phyloP scores from a whole-genome alignment of 2,888 invertebrate genomes.

The Globia sparganii region DNA sequence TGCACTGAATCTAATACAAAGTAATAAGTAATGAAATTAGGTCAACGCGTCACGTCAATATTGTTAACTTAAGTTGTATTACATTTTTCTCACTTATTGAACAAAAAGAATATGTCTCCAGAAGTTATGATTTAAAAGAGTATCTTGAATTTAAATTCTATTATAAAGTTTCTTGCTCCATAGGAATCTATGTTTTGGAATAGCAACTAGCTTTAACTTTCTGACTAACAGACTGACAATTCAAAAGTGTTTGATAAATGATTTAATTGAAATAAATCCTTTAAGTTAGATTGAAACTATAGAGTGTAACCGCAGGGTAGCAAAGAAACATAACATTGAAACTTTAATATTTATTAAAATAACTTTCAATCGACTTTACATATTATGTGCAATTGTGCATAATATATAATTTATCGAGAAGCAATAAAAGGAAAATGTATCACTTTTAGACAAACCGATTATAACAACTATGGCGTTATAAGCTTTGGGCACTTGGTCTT shows the following conservation, averaged over 20 bases:
- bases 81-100: too few relatives aligned
- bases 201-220: too few relatives aligned
- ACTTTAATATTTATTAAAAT: conserved; percentile 46
- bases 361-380: conserved; percentile 50
- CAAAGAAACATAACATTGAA: conserved; percentile 3
- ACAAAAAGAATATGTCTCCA: too few relatives aligned
- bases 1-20: too few relatives aligned
- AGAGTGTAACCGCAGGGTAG: not conserved
- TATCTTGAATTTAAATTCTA: too few relatives aligned
- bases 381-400: conserved; percentile 42
- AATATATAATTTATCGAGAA: conserved; percentile 34
- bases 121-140: too few relatives aligned
- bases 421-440: conserved; percentile 18
- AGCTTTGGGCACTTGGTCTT: conserved; percentile 91
- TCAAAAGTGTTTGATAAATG: not conserved
- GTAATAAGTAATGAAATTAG: too few relatives aligned
- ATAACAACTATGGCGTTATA: conserved; percentile 28
- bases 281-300: not conserved
- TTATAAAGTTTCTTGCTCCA: too few relatives aligned
- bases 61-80: too few relatives aligned
- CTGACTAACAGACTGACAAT: too few relatives aligned
- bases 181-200: too few relatives aligned
- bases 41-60: too few relatives aligned
- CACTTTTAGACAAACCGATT: conserved; percentile 22
- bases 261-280: not conserved